These are phyloP conservation scores for Tiliacea aurago DNA, from an alignment of 2,888 invertebrate genomes.

Conservation along the genomic window DNA sequence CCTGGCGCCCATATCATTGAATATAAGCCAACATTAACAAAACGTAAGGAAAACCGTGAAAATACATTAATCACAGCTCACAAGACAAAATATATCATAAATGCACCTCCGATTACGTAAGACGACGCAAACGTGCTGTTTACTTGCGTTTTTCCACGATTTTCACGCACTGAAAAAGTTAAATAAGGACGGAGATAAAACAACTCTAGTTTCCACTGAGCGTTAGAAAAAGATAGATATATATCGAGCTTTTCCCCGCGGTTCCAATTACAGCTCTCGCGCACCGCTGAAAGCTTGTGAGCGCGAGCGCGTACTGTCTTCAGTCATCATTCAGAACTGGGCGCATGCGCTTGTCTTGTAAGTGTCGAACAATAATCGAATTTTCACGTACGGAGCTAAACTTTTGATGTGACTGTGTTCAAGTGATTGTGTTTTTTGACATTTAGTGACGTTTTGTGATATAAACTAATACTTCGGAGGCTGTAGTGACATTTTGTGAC, in stretches of 20 bases:
- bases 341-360: constrained; percentile 71
- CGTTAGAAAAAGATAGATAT: constrained; percentile 73
- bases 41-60: constrained; percentile 81
- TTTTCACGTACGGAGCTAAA: constrained; percentile 69
- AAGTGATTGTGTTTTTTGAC: constrained; percentile 76
- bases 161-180: constrained; percentile 75
- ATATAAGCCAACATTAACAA: constrained; percentile 81
- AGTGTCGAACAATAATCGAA: constrained; percentile 67
- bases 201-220: constrained; percentile 26
- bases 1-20: constrained; percentile 71
- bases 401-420: constrained; percentile 73
- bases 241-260: constrained; percentile 38
- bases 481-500: constrained; percentile 59
- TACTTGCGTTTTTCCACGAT: constrained; percentile 82
- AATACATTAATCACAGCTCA: constrained; percentile 86
- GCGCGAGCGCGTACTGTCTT: constrained; percentile 70
- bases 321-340: constrained; percentile 84
- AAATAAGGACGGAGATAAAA: constrained; percentile 69
- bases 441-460: constrained; percentile 69
- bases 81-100: constrained; percentile 85
- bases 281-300: constrained; percentile 87
- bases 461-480: constrained; percentile 55
- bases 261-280: constrained; percentile 77
- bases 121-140: constrained; percentile 66
- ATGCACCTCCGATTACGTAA: constrained; percentile 82